A percentile compares a stretch with the other conserved stretches of the same genome.
phyloP scores from a whole-genome alignment of 2,888 invertebrate genomes.

The Altica lythri region DNA sequence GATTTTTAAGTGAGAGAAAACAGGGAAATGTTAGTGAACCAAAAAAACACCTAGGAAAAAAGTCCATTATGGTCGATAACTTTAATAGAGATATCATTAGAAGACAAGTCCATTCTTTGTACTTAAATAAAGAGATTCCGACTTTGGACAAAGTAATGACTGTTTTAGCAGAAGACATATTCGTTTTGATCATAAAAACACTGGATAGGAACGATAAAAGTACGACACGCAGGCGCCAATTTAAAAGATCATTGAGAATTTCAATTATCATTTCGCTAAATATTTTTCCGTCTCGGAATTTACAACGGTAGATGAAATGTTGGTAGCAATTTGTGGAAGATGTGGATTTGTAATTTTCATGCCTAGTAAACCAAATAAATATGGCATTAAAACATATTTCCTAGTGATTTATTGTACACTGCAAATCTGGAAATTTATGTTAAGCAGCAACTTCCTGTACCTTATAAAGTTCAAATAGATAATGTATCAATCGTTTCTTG shows the following conservation, averaged over 20 bases:
- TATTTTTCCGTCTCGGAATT: background rate
- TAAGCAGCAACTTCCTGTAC: background rate
- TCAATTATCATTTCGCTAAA: background rate
- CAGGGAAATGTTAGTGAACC: too few species aligned
- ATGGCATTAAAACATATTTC: constrained; percentile 1
- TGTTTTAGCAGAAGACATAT: too few species aligned
- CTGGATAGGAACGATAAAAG: background rate
- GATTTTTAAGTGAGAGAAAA: too few species aligned
- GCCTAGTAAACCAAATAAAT: constrained; percentile 3
- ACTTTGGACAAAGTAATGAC: too few species aligned
- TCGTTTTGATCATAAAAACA: background rate
- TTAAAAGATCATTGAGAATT: background rate
- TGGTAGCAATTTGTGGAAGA: background rate
- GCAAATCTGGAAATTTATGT: background rate
- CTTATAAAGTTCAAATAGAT: background rate
- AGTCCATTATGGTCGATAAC: too few species aligned
- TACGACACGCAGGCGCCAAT: background rate
- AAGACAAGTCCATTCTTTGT: too few species aligned
- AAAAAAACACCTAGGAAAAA: too few species aligned
- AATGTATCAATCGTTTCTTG: background rate
- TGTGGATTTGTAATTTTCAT: background rate
- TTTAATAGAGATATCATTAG: too few species aligned
- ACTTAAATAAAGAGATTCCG: too few species aligned
- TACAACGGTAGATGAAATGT: constrained; percentile 4
- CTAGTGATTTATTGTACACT: background rate